These are phyloP conservation scores for Eulemur albifrons DNA, from an alignment of 2,797 vertebrate genomes.

Conservation along the genomic window DNA sequence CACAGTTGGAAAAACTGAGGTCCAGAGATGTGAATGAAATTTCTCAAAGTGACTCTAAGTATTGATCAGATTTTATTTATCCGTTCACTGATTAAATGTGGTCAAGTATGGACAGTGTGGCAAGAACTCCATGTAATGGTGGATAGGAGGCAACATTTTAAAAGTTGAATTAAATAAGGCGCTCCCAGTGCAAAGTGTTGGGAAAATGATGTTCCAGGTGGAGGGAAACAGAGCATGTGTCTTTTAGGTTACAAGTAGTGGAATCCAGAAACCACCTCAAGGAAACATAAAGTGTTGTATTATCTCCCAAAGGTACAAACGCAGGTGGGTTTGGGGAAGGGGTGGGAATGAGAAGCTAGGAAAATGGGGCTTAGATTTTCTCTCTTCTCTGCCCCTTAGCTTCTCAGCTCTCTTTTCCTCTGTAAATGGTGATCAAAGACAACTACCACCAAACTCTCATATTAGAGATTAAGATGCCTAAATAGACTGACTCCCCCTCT, in stretches of 20 bases:
- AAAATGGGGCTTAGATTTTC: rapidly evolving
- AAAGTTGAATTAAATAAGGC: neutral
- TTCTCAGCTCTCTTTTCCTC: rapidly evolving
- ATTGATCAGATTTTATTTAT: neutral
- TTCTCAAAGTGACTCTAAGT: neutral
- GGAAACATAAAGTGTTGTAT: neutral
- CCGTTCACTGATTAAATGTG: rapidly evolving
- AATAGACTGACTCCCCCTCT: neutral
- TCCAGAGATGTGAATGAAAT: neutral
- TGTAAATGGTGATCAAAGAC: neutral
- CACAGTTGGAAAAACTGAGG: neutral
- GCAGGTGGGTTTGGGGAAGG: neutral
- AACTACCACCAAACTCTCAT: neutral
- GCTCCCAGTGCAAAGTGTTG: neutral
- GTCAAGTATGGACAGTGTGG: rapidly evolving
- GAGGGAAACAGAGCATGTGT: neutral
- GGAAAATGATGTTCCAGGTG: neutral
- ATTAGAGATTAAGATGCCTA: neutral
- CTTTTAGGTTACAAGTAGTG: neutral
- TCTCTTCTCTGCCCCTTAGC: neutral
- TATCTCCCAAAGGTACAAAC: rapidly evolving
- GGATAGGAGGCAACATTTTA: neutral
- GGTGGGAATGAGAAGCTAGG: neutral
- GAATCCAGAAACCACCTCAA: neutral
- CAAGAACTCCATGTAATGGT: neutral